These are phyloP conservation scores for Rostrhamus sociabilis DNA, from an alignment of 2,797 vertebrate genomes.

Conservation along the genomic window DNA sequence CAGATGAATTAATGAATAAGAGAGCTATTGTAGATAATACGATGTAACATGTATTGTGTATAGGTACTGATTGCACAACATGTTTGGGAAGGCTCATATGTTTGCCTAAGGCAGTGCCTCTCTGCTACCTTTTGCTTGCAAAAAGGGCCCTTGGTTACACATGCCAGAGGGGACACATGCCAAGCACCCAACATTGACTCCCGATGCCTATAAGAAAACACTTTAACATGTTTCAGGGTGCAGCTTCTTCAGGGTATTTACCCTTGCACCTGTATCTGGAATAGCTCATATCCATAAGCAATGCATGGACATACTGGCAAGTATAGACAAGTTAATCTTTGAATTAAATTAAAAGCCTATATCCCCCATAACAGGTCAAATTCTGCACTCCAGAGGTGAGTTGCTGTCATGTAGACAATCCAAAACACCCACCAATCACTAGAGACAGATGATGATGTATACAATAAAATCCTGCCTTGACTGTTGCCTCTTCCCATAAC, in stretches of 20 bases:
- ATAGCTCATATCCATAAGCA: accelerated
- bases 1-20: neutral
- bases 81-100: neutral
- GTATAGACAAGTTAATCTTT: neutral
- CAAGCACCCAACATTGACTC: neutral
- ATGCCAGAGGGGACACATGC: neutral
- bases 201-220: neutral
- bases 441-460: neutral
- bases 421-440: neutral
- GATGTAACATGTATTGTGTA: neutral
- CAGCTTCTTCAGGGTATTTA: neutral
- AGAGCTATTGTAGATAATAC: neutral
- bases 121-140: neutral
- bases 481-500: neutral
- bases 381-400: neutral
- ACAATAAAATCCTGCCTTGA: neutral
- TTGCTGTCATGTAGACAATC: accelerated
- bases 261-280: neutral
- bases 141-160: neutral
- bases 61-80: neutral
- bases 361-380: neutral
- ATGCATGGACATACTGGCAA: neutral
- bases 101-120: neutral
- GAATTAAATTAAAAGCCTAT: neutral
- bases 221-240: neutral